Evolutionary conservation across 2,797 vertebrate species (phyloP).

Genomic region (Acanthiza pusilla): DNA sequence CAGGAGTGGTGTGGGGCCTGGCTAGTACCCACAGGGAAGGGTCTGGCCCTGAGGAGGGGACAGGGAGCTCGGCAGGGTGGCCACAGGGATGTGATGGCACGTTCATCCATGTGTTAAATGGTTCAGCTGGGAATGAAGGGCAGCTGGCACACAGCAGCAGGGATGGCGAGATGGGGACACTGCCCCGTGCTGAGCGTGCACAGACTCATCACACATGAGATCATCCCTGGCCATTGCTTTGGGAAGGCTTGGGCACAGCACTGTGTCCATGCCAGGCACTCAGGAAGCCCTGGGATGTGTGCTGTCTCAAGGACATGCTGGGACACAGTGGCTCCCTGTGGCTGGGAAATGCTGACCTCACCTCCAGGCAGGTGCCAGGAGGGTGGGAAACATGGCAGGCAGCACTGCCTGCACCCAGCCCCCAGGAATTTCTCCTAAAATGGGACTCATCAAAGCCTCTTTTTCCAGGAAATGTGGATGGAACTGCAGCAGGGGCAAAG

Average conservation of each 20-base stretch:
- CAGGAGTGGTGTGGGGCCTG: neutral
- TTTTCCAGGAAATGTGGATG: neutral
- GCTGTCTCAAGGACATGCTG: rapidly evolving
- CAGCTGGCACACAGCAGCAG: neutral
- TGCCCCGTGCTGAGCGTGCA: neutral
- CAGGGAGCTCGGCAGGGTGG: neutral
- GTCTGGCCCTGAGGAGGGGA: neutral
- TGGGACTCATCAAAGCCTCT: neutral
- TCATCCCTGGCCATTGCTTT: neutral
- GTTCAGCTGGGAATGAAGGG: neutral
- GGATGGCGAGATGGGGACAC: neutral
- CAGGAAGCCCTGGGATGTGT: neutral
- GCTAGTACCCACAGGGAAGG: neutral
- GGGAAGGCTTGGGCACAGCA: neutral
- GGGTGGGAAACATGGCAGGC: neutral
- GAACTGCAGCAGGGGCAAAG: neutral
- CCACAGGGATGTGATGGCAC: neutral
- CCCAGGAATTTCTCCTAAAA: neutral
- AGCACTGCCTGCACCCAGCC: neutral
- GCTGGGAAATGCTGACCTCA: neutral
- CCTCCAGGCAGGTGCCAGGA: neutral
- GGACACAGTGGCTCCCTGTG: neutral
- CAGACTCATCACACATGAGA: neutral
- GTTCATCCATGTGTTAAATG: rapidly evolving
- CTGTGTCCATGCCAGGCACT: neutral